Base-by-base conservation (phyloP, 1,140 invertebrate genomes). In the Ceratoteleas bidentatus region DNA sequence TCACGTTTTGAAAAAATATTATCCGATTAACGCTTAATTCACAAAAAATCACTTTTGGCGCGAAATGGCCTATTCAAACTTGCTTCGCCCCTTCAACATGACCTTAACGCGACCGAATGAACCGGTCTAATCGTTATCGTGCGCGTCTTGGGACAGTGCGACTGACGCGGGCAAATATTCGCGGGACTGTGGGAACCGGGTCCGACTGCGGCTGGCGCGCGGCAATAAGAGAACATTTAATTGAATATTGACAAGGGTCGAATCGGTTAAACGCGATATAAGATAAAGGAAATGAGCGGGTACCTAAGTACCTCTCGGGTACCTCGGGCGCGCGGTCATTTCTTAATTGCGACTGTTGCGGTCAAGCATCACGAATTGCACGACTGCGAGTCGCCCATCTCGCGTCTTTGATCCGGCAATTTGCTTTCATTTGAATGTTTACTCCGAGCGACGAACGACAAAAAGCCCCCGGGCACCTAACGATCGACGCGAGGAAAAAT, bases 301-400 rank as follows among this genome's bases (percentile, higher is more conserved):
- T 50, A 49, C 65, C 24, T 10, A 40, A 74, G 64, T 66, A 66
- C 50, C 15, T 45, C 43, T 56, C 52, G 49, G 24, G 24, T 24
- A 24, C 24, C 24, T 24, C 24, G 50, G 15, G 70, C 13, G 57
- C 47, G 43, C 53, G 58, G n/a, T 53, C 58, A 60, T 77, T 77
- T 77, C 57, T 77, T 77, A 77, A 77, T 77, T 69, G 74, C 74
- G 50, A 69, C 58, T 68, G 57, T 77, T 66, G 64, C 38, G 33
- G 57, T 72, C 40, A 61, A 16, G 49, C 74, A 53, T 77, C 65
- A 64, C 65, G 64, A 68, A 69, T 64, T 61, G 73, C 62, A 76
- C 56, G 73, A 61, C 56, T 57, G 57, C 62, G 38, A 52, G 50
- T 56, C 57, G 36, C 60, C 36, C 53, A 52, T 10, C 43, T 43